Conservation (phyloP, 2,888 invertebrate species). For the Metalampra italica region DNA sequence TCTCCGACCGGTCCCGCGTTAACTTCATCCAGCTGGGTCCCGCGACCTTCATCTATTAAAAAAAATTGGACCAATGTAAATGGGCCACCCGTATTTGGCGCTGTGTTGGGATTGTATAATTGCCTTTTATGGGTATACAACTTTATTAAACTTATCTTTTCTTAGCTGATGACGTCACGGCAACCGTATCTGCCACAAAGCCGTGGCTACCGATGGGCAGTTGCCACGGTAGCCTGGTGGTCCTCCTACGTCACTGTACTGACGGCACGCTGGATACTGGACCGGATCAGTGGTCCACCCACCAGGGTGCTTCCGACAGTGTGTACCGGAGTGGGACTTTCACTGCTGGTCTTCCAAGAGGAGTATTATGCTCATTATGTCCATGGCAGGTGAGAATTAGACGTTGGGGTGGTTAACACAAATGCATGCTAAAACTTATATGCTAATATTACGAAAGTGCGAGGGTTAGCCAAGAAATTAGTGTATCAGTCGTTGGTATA, state of each 20-base stretch:
- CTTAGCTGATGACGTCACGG: constrained; percentile 45
- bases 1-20: no score
- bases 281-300: constrained; percentile 31
- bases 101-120: no score
- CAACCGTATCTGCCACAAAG: constrained; percentile 39
- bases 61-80: no score
- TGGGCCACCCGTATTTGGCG: no score
- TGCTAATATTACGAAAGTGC: no score
- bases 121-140: no score
- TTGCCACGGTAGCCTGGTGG: constrained; percentile 53
- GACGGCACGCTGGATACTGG: constrained; percentile 26
- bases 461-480: no score
- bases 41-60: no score
- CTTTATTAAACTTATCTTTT: constrained; percentile 6
- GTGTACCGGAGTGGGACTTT: constrained; percentile 50
- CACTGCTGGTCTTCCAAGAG: constrained; percentile 60
- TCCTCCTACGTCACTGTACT: constrained; percentile 37
- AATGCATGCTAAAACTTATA: background rate
- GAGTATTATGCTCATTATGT: constrained; percentile 65
- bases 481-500: no score
- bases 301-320: constrained; percentile 31
- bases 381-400: constrained; percentile 52
- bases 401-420: background rate
- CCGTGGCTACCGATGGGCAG: constrained; percentile 51
- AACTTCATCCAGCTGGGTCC: no score